Percentiles rank a stretch among this genome's conserved stretches.
These are phyloP conservation scores for Paedocypris micromegethes DNA, from an alignment of 2,797 vertebrate species.

Conservation along the genomic window DNA sequence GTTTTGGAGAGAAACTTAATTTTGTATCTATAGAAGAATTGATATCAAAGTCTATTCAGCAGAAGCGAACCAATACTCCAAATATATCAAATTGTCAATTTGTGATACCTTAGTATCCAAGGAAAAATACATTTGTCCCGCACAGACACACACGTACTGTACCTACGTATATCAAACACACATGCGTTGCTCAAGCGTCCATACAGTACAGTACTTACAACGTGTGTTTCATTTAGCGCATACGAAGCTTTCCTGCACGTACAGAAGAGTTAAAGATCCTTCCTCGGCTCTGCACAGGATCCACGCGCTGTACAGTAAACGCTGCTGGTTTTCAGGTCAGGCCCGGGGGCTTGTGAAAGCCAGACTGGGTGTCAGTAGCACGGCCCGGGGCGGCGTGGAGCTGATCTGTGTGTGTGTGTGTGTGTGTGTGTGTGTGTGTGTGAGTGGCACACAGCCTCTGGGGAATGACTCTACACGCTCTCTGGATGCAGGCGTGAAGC, in stretches of 20 bases:
- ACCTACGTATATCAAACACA: too few relatives aligned
- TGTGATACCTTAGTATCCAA: too few relatives aligned
- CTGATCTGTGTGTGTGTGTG: conserved; percentile 47
- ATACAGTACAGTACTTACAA: background rate
- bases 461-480: conserved; percentile 38
- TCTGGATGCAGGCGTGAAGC: conserved; percentile 26
- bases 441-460: conserved; percentile 46
- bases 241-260: conserved; percentile 2
- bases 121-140: too few relatives aligned
- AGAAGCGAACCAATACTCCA: too few relatives aligned
- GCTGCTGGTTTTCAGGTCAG: conserved; percentile 19
- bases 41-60: too few relatives aligned
- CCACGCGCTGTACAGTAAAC: conserved; percentile 16
- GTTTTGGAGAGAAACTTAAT: too few relatives aligned
- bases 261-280: conserved; percentile 21
- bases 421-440: conserved; percentile 42
- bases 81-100: too few relatives aligned
- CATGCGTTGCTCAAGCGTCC: too few relatives aligned
- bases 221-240: background rate
- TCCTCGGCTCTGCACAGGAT: conserved; percentile 11
- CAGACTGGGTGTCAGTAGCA: conserved; percentile 42
- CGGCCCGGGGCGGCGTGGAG: conserved; percentile 35
- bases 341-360: conserved; percentile 37
- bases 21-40: too few relatives aligned
- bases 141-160: too few relatives aligned